These are phyloP conservation scores for Chionomys nivalis DNA, from an alignment of 2,113 vertebrate genomes.

Conservation along the genomic window DNA sequence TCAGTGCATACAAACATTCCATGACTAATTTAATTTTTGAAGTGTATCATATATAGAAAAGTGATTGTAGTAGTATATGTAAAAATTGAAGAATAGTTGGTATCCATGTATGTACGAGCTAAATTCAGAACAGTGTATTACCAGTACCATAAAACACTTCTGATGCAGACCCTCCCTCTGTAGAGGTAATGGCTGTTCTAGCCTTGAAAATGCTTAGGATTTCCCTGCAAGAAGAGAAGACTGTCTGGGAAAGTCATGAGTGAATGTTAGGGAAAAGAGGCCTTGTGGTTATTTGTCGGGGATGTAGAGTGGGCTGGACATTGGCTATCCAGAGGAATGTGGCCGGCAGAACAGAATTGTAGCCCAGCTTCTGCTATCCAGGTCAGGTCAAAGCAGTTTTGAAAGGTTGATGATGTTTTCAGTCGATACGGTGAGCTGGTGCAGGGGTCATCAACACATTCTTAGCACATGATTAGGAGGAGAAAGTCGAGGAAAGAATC, in stretches of 20 bases:
- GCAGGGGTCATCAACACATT: background rate
- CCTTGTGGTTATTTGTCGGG: background rate
- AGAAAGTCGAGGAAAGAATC: background rate
- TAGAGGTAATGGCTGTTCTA: background rate
- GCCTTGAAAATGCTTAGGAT: background rate
- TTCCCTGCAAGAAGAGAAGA: background rate
- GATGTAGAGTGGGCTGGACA: background rate
- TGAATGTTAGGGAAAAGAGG: background rate
- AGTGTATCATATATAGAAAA: background rate
- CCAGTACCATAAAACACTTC: background rate
- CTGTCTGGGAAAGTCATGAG: background rate
- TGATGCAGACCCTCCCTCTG: background rate
- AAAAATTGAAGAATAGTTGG: background rate
- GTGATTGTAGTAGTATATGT: conserved; percentile 32
- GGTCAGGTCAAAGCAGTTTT: background rate
- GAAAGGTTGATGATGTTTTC: background rate
- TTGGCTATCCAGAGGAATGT: background rate
- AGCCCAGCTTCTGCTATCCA: background rate
- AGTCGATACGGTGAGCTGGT: background rate
- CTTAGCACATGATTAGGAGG: background rate
- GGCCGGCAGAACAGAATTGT: background rate
- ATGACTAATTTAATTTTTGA: background rate
- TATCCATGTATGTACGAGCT: background rate
- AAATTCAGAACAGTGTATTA: background rate
- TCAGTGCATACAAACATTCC: background rate